These are phyloP conservation scores for Arctopsyche grandis DNA, from an alignment of 1,140 invertebrate genomes.

Conservation along the genomic window DNA sequence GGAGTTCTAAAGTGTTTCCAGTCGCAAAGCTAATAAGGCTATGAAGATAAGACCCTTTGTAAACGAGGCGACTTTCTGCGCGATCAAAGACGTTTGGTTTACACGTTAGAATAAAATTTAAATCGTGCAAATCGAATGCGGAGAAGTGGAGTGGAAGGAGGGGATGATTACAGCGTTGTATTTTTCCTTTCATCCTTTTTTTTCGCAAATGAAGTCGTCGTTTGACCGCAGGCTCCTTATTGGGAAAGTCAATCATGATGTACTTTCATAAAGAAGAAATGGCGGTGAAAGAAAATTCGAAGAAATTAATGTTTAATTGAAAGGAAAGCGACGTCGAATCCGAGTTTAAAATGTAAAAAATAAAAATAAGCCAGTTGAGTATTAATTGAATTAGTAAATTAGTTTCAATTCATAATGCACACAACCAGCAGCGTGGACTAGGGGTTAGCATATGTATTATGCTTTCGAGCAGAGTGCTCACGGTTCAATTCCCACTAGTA, in stretches of 20 bases:
- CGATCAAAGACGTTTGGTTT: too few relatives aligned
- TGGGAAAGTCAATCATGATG: not conserved
- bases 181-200: too few relatives aligned
- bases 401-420: too few relatives aligned
- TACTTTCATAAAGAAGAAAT: not conserved
- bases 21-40: not conserved
- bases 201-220: not conserved
- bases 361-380: too few relatives aligned
- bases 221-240: conserved; percentile 7
- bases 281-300: not conserved
- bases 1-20: not conserved
- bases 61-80: too few relatives aligned
- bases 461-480: too few relatives aligned
- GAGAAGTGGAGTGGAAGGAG: not conserved
- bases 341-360: too few relatives aligned
- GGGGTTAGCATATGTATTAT: too few relatives aligned
- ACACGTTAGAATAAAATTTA: not conserved
- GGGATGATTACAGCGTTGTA: not conserved
- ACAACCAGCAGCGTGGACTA: too few relatives aligned
- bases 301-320: not conserved
- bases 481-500: too few relatives aligned
- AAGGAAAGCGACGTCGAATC: not conserved
- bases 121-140: not conserved
- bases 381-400: too few relatives aligned
- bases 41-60: not conserved